phyloP scores from a whole-genome alignment of 2,797 vertebrate genomes.

The Enteromius anoplus region DNA sequence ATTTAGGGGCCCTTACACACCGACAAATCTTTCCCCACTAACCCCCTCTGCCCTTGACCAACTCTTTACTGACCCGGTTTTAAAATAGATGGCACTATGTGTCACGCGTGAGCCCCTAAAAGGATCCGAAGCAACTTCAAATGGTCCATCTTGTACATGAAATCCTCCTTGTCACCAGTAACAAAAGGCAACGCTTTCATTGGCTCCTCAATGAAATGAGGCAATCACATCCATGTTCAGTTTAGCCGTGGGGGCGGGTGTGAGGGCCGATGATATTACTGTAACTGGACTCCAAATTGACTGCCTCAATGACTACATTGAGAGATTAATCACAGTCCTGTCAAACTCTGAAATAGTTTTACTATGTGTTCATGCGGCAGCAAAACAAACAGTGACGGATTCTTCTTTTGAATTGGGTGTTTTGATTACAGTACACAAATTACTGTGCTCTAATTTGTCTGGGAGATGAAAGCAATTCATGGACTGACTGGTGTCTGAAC shows the following conservation, averaged over 20 bases:
- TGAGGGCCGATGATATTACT: constrained; percentile 35
- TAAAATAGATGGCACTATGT: constrained; percentile 58
- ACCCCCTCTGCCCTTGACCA: constrained; percentile 36
- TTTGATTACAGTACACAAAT: constrained; percentile 29
- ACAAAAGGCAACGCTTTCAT: constrained; percentile 26
- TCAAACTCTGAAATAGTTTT: constrained; percentile 28
- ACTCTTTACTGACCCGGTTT: constrained; percentile 12
- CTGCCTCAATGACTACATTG: constrained; percentile 31
- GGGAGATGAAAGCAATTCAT: background rate
- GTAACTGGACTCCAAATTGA: constrained; percentile 40
- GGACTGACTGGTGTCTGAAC: background rate
- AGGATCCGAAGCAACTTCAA: constrained; percentile 76
- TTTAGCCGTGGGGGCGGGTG: background rate
- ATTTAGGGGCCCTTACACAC: constrained; percentile 20
- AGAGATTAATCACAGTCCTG: constrained; percentile 25
- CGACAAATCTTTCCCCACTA: constrained; percentile 3
- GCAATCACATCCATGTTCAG: constrained; percentile 32
- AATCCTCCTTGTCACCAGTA: constrained; percentile 72
- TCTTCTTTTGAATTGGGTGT: background rate
- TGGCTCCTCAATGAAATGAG: constrained; percentile 40
- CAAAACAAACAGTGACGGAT: constrained; percentile 4
- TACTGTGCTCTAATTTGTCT: background rate
- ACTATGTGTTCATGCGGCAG: constrained; percentile 1
- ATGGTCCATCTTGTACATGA: constrained; percentile 74
- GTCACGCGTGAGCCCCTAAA: constrained; percentile 66